Percentiles rank a stretch among this genome's conserved stretches.
Conservation (phyloP, 2,888 invertebrate species). For the Nephrotoma appendiculata region DNA sequence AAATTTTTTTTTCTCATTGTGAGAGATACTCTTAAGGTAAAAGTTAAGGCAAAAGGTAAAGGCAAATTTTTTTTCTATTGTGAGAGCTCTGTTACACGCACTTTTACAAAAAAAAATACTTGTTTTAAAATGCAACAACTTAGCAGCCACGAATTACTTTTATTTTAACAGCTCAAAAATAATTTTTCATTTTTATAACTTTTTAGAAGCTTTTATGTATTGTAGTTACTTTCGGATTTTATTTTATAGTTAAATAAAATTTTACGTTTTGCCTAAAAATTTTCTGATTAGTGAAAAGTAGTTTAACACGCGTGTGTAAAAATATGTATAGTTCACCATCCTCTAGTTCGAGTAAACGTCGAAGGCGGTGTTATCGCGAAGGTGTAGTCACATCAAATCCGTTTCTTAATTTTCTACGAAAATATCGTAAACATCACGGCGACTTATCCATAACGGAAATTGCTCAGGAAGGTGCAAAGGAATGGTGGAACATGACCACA, state of each 20-base stretch:
- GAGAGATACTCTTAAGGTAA: too few relatives aligned
- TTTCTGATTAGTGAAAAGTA: background rate
- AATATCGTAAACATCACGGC: conserved; percentile 11
- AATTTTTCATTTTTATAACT: background rate
- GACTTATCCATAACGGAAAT: conserved; percentile 12
- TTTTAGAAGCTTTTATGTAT: background rate
- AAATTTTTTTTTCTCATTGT: too few relatives aligned
- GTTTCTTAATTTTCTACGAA: conserved; percentile 15
- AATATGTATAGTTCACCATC: background rate
- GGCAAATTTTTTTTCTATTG: too few relatives aligned
- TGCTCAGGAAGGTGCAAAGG: conserved; percentile 11
- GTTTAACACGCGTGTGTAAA: background rate
- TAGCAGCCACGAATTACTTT: background rate
- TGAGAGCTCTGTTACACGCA: too few relatives aligned
- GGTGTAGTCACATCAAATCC: conserved; percentile 14
- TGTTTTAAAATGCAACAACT: background rate
- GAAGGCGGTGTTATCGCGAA: conserved; percentile 8
- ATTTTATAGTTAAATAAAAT: background rate
- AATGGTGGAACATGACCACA: conserved; percentile 13
- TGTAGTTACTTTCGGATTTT: background rate
- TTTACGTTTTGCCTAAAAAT: background rate
- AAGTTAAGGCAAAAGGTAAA: too few relatives aligned
- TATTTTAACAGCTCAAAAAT: background rate
- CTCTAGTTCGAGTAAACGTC: background rate
- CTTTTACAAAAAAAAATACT: background rate